Base-by-base conservation (phyloP, 2,113 vertebrate species). In the Engystomops pustulosus region DNA sequence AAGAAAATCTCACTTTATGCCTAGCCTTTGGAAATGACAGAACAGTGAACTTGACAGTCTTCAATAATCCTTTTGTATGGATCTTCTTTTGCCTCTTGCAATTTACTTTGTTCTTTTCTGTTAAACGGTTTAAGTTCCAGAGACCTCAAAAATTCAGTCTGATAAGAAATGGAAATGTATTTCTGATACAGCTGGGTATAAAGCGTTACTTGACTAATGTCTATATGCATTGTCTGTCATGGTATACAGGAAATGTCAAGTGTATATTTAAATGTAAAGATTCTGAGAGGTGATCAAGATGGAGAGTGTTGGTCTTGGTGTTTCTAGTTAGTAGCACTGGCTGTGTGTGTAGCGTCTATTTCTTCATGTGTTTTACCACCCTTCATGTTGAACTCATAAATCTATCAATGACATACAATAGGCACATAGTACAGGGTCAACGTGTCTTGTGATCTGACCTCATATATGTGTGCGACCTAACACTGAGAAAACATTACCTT, bases 401-500 rank as follows among this genome's bases (percentile, higher is more conserved):
- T 67, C 8, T 67, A 67, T 67, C 34, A 34, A 34, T 15, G 27
- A 2, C 62, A 34, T 45, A 45, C 9, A 7, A 65, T 67, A 65
- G 60, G 14, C 6, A 17, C 11, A 17, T 8, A 32, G 30, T 34
- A 65, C 15, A 65, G 27, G 30, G 62, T 18, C 62, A 18, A 15
- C 34, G 30, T 20, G 7, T 9, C 62, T 34, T 34, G 15, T 67
- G 62, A 67, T 32, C 62, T 7, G 14, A 65, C 14, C 27, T 30
- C 25, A 62, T 62, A 30, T 7, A 12, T 36, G 49, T 25, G 12
- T 38, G 36, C 23, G 49, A 34, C 72, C 17, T 76, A 25, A 32
- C 27, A 30, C 44, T 51, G 76, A 15, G 36, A 79, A 23, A 62
- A 25, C 20, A 79, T 60, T 79, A 38, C 77, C 77, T 47, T 79